Evolutionary conservation across 2,888 invertebrate species (phyloP), one percentile per base, ranked within the genome.

Genomic region (Ennomos quercinarius): DNA sequence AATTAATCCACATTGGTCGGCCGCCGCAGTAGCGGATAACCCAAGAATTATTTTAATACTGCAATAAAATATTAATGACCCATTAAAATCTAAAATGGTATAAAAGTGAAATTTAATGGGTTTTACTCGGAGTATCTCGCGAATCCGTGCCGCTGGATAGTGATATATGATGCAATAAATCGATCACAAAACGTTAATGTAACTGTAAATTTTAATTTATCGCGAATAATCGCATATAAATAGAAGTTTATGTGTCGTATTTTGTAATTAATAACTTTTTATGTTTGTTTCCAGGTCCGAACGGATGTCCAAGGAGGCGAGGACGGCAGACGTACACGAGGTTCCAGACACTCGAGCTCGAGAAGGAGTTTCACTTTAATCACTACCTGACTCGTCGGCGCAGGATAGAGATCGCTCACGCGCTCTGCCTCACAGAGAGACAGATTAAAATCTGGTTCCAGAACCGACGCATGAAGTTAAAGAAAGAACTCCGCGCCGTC

Each of bases 361-460:
- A 99, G 91, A 99, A 99, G 93, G 99, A 99, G 94, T 99, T 99
- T 93, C 98, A 99, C 86, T 98, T 98, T 94, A 99, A 99, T 93
- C 98, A 98, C 86, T 99, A 99, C 92, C 94, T 99, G 89, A 99
- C 99, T 77, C 95, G 99, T 84, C 95, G 99, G 86, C 96, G 99
- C 89, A 95, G 99, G 93, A 98, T 99, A 93, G 99, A 99, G 93
- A 99, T 99, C 76, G 98, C 99, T 45, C 98, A 99, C 90, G 98
- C 98, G 57, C 95, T 99, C 62, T 98, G 98, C 89, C 95, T 99
- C 77, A 98, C 98, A 75, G 99, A 99, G 93, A 94, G 99, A 80
- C 99, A 99, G 94, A 99, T 98, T 84, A 98, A 98, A 93, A 98
- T 98, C 87, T 98, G 98, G 98, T 98, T 99, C 93, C 98, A 99